Evolutionary conservation across 2,888 invertebrate species (phyloP).

Genomic region (Lordiphosa andalusiaca): DNA sequence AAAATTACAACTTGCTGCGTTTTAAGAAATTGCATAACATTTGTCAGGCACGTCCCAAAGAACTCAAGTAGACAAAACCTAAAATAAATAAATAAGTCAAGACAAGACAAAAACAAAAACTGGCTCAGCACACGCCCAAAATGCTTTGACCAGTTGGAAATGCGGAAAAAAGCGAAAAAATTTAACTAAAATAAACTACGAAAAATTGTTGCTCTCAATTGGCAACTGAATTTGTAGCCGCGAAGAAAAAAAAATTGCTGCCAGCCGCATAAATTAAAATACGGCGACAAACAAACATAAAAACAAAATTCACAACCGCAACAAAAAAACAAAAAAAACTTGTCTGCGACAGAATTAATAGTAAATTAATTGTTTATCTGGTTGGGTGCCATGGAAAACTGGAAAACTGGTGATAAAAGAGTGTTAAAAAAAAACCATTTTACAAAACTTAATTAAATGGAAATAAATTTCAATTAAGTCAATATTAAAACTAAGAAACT

Average conservation of each 20-base stretch:
- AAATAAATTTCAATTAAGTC: no score
- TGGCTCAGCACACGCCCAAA: slow-evolving; percentile 60
- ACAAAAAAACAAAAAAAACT: slow-evolving; percentile 12
- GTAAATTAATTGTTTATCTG: slow-evolving; percentile 4
- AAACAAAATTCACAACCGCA: slow-evolving; percentile 20
- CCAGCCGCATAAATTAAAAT: slow-evolving; percentile 35
- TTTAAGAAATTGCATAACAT: slow-evolving; percentile 51
- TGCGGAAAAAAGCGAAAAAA: slow-evolving; percentile 50
- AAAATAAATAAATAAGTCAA: slow-evolving; percentile 50
- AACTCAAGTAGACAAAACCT: slow-evolving; percentile 42
- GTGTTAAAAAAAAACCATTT: no score
- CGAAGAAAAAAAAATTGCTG: slow-evolving; percentile 9
- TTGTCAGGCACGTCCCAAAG: slow-evolving; percentile 31
- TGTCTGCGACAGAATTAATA: slow-evolving; percentile 15
- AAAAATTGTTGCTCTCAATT: slow-evolving; percentile 28
- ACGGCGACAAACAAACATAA: slow-evolving; percentile 20
- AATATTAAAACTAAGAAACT: no score
- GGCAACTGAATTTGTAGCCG: slow-evolving; percentile 21
- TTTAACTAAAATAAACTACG: slow-evolving; percentile 28
- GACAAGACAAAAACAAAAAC: slow-evolving; percentile 23
- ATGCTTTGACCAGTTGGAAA: slow-evolving; percentile 39
- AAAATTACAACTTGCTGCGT: slow-evolving; percentile 42
- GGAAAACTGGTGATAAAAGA: slow-evolving; percentile 2
- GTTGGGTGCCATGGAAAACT: background rate
- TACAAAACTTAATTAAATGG: no score